These are phyloP conservation scores for Lepeophtheirus nordmannii DNA, from an alignment of 2,888 invertebrate genomes.

Conservation along the genomic window DNA sequence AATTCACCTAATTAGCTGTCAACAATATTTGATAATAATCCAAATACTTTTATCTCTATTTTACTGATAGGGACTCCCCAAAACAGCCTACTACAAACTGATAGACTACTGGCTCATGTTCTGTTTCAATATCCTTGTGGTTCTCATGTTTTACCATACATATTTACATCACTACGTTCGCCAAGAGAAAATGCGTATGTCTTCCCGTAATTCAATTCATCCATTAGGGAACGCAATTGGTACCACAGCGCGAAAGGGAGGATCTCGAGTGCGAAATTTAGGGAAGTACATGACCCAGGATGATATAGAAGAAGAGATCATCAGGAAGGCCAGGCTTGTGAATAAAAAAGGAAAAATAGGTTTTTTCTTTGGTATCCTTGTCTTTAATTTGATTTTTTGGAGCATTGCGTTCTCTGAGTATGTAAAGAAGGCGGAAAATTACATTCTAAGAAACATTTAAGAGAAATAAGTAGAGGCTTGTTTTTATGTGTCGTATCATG, in stretches of 20 bases:
- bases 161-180: slow-evolving; percentile 1
- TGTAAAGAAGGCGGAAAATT: neutral
- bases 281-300: neutral
- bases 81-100: slow-evolving; percentile 23
- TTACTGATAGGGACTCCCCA: slow-evolving; percentile 12
- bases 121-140: slow-evolving; percentile 18
- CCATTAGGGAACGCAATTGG: neutral
- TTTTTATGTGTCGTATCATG: no score
- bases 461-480: no score
- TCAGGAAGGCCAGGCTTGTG: slow-evolving; percentile 4
- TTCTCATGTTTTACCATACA: slow-evolving; percentile 21
- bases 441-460: neutral
- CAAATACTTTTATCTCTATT: no score
- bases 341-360: neutral
- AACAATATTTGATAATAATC: no score
- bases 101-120: slow-evolving; percentile 22
- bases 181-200: neutral
- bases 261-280: neutral
- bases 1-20: no score
- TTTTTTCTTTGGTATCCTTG: neutral
- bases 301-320: neutral
- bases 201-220: neutral
- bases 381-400: slow-evolving; percentile 15
- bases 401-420: slow-evolving; percentile 14
- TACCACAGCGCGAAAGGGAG: neutral